Evolutionary conservation across 2,888 invertebrate genomes (phyloP), one percentile per base, ranked within the genome.

Genomic region (Acronicta alni): DNA sequence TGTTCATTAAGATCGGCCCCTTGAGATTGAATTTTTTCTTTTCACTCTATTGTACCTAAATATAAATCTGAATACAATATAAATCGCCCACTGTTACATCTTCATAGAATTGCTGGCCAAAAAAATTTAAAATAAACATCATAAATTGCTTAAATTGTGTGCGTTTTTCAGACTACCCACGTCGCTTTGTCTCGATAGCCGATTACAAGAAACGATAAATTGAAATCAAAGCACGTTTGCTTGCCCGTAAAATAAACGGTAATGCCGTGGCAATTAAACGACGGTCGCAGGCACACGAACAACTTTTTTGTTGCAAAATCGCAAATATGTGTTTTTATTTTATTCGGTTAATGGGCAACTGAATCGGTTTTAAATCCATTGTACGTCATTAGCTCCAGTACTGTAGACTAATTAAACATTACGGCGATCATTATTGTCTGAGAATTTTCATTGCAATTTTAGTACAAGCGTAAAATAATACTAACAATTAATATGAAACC

Each of bases 191-290:
- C 38, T 49, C 44, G 39, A 52, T 60, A 37, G 39, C 8, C 58
- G 58, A 65, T 75, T 67, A 70, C 67, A 70, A 65, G 64, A 70
- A 73, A 57, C 67, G 75, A 75, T 75, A 65, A 77, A 75, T 57
- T 45, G 65, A 60, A 74, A 74, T 74, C 67, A 70, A 67, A 74
- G 58, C 69, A 62, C 56, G 59, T 56, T 56, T 57, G 52, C 56
- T 56, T 30, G 46, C 62, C 58, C 58, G 58, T 77, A 58, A 70
- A 74, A 49, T 62, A 60, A 65, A 58, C 49, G 43, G 60, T 77
- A 74, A 67, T 74, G 57, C 45, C 20, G 47, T 37, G 46, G 58
- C 59, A 74, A 77, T 70, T 74, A 77, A 77, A 51, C 23, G 47
- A 26, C 8, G 15, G 57, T 38, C 18, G 44, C 23, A 10, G 6